Evolutionary conservation across 2,113 vertebrate genomes (phyloP).

Genomic region (Nematolebias whitei): DNA sequence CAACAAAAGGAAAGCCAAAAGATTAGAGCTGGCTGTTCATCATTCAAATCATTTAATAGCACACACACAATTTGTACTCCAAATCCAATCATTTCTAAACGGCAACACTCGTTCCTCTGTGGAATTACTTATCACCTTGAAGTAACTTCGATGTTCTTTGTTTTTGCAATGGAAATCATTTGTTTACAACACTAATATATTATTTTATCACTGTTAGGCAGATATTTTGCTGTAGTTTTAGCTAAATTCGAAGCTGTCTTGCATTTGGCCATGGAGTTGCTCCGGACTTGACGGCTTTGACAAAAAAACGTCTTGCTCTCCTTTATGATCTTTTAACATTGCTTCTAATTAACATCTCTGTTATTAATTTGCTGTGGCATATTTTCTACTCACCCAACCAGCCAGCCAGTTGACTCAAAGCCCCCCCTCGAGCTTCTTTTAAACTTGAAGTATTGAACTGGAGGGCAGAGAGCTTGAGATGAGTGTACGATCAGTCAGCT

Average conservation of each 20-base stretch:
- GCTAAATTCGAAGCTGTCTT: slow-evolving; percentile 60
- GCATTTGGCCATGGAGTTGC: slow-evolving; percentile 54
- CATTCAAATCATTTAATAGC: slow-evolving; percentile 16
- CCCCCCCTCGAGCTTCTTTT: slow-evolving; percentile 37
- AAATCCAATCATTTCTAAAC: slow-evolving; percentile 24
- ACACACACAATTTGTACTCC: slow-evolving; percentile 22
- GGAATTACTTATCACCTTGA: slow-evolving; percentile 19
- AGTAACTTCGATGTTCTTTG: slow-evolving; percentile 32
- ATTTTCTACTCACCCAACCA: slow-evolving; percentile 44
- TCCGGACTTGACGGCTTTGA: slow-evolving; percentile 34
- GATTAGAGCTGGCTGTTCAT: slow-evolving; percentile 23
- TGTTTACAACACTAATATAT: slow-evolving; percentile 16
- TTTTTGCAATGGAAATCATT: slow-evolving; percentile 13
- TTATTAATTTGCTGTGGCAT: slow-evolving; percentile 77
- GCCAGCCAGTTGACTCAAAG: slow-evolving; percentile 42
- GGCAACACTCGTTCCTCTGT: slow-evolving; percentile 16
- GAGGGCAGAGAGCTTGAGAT: slow-evolving; percentile 14
- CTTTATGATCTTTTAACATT: slow-evolving; percentile 73
- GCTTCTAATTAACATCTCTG: slow-evolving; percentile 76
- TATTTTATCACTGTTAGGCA: slow-evolving; percentile 22
- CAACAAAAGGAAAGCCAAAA: slow-evolving; percentile 33
- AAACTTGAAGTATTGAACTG: slow-evolving; percentile 39
- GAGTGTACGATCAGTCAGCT: slow-evolving; percentile 13
- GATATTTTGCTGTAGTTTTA: slow-evolving; percentile 25
- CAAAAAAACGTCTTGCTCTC: slow-evolving; percentile 53